Percentiles rank a stretch among this genome's conserved stretches.
These are phyloP conservation scores for Psilopsiagon aurifrons DNA, from an alignment of 2,113 vertebrate genomes.

Conservation along the genomic window DNA sequence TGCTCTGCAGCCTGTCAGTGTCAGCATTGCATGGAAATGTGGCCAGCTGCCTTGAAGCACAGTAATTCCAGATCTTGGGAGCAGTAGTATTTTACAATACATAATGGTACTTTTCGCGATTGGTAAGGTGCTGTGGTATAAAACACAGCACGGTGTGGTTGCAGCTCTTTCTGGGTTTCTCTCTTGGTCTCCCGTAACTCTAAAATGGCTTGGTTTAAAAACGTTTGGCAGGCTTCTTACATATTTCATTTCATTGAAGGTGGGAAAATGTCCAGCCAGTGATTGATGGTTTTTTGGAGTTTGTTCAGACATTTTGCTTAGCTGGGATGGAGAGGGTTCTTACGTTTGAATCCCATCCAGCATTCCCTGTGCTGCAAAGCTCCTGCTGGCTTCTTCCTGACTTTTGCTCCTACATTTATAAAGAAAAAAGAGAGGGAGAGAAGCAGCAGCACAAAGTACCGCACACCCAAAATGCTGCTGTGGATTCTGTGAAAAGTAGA, in stretches of 20 bases:
- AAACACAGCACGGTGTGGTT: background rate
- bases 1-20: background rate
- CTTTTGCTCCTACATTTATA: conserved; percentile 17
- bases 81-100: background rate
- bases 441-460: background rate
- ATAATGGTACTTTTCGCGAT: background rate
- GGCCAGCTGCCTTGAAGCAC: background rate
- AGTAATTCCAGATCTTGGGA: background rate
- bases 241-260: conserved; percentile 30
- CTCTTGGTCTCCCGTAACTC: background rate
- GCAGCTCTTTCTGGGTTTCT: background rate
- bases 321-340: conserved; percentile 12
- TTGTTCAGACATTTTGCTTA: conserved; percentile 39
- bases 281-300: conserved; percentile 33
- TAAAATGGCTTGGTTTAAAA: background rate
- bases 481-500: background rate
- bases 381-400: conserved; percentile 27
- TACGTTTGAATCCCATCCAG: background rate
- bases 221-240: background rate
- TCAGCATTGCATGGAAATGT: background rate
- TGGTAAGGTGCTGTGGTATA: background rate
- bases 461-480: background rate
- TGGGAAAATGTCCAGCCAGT: conserved; percentile 53
- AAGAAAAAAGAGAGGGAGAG: background rate
- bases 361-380: conserved; percentile 11